Evolutionary conservation across 2,797 vertebrate species (phyloP).

Genomic region (Pangasius krempfi): DNA sequence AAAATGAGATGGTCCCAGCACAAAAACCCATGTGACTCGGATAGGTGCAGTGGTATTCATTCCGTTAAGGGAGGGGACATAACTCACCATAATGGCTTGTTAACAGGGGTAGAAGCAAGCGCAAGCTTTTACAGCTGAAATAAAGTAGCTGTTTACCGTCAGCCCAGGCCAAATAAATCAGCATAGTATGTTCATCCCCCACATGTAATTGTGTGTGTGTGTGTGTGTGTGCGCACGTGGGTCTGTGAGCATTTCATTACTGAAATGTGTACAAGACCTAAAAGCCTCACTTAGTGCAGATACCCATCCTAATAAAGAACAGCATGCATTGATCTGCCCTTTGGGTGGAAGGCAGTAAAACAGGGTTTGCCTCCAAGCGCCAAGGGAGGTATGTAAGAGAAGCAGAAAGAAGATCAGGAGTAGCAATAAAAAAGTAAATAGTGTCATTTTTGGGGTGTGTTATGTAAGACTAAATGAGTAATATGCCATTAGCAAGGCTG

Average conservation of each 20-base stretch:
- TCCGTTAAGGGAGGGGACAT: constrained; percentile 69
- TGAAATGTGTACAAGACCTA: constrained; percentile 77
- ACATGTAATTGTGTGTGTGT: constrained; percentile 14
- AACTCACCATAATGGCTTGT: constrained; percentile 85
- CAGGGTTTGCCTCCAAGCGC: constrained; percentile 2
- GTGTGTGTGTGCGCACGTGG: not conserved
- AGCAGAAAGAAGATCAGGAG: not conserved
- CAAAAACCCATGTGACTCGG: constrained; percentile 71
- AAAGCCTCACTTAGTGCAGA: constrained; percentile 72
- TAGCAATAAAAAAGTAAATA: not conserved
- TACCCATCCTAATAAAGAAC: constrained; percentile 60
- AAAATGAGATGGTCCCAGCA: constrained; percentile 64
- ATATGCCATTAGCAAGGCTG: constrained; percentile 12
- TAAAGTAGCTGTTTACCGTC: constrained; percentile 84
- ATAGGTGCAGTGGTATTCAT: constrained; percentile 69
- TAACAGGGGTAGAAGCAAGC: constrained; percentile 84
- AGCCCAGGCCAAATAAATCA: constrained; percentile 81
- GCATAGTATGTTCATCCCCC: constrained; percentile 61
- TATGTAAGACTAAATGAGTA: constrained; percentile 23
- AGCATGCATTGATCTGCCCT: constrained; percentile 22
- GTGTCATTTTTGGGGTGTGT: not conserved
- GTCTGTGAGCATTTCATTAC: constrained; percentile 82
- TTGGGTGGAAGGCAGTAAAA: constrained; percentile 19
- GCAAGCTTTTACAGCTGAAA: constrained; percentile 85
- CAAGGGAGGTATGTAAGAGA: not conserved